Percentiles rank a stretch among this genome's conserved stretches.
Evolutionary conservation across 2,113 vertebrate genomes (phyloP).

Genomic region (Nannobrachium achirus): DNA sequence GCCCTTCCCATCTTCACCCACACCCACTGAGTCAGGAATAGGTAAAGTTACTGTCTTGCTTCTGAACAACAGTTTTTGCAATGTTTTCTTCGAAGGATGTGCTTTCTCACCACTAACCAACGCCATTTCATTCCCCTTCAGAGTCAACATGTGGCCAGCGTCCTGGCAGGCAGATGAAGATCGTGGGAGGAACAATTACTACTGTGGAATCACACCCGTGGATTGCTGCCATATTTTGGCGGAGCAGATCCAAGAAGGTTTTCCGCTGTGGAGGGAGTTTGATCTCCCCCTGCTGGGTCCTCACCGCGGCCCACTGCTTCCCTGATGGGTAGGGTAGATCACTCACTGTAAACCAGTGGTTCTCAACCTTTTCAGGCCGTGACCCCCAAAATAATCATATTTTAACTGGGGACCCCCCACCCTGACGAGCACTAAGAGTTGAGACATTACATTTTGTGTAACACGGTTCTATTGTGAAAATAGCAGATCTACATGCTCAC

Average conservation of each 20-base stretch:
- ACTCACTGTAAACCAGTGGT: not conserved
- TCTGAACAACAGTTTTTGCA: not conserved
- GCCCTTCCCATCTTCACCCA: not conserved
- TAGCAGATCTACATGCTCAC: no score
- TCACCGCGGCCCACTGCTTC: constrained; percentile 93
- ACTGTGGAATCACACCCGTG: constrained; percentile 88
- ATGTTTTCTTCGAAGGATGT: not conserved
- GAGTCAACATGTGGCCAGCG: constrained; percentile 81
- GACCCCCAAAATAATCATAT: no score
- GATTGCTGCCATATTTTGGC: constrained; percentile 86
- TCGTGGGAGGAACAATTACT: constrained; percentile 83
- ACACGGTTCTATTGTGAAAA: no score
- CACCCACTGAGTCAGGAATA: constrained; percentile 18
- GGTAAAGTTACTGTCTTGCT: constrained; percentile 26
- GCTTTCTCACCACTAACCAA: not conserved
- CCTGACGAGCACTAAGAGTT: no score
- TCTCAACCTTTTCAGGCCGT: no score
- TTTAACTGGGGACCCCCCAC: no score
- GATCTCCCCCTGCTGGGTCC: constrained; percentile 91
- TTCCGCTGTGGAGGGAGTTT: constrained; percentile 90
- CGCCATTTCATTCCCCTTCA: constrained; percentile 13
- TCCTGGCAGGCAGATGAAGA: constrained; percentile 81
- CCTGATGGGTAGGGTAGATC: constrained; percentile 56
- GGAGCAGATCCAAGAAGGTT: constrained; percentile 12
- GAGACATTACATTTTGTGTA: no score